phyloP scores from a whole-genome alignment of 2,113 vertebrate genomes.

The Holacanthus passer region DNA sequence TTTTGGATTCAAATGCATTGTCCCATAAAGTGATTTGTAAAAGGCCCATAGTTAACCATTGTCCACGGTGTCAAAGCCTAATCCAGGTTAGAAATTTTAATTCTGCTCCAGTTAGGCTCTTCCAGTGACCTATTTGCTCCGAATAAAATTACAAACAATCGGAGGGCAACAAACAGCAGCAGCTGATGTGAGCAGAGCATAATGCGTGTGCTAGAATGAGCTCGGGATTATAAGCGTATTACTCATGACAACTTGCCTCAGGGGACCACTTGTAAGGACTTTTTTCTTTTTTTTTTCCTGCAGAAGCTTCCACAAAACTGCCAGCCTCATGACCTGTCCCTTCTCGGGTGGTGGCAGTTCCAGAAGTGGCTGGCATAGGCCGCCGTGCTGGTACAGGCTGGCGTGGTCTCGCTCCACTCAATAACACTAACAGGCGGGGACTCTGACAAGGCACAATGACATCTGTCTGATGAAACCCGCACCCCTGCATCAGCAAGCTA shows the following conservation, averaged over 20 bases:
- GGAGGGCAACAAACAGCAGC: slow-evolving; percentile 55
- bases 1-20: slow-evolving; percentile 63
- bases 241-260: slow-evolving; percentile 70
- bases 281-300: slow-evolving; percentile 44
- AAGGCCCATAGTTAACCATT: slow-evolving; percentile 58
- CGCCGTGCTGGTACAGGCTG: slow-evolving; percentile 57
- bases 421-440: slow-evolving; percentile 75
- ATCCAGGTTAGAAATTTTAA: slow-evolving; percentile 72
- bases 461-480: slow-evolving; percentile 77
- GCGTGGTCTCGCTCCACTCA: slow-evolving; percentile 54
- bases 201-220: slow-evolving; percentile 69
- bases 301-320: slow-evolving; percentile 56
- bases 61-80: slow-evolving; percentile 60
- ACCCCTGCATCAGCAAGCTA: slow-evolving; percentile 68
- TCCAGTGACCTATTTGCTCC: slow-evolving; percentile 76
- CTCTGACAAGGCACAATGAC: slow-evolving; percentile 74
- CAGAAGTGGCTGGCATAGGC: slow-evolving; percentile 39
- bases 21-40: slow-evolving; percentile 65
- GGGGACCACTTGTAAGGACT: slow-evolving; percentile 58
- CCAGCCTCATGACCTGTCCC: slow-evolving; percentile 68
- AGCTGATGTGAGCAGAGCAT: slow-evolving; percentile 67
- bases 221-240: slow-evolving; percentile 71
- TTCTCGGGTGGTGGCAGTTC: slow-evolving; percentile 60
- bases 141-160: slow-evolving; percentile 70
- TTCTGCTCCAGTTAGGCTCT: slow-evolving; percentile 78